A percentile compares a stretch with the other conserved stretches of the same genome.
Conservation (phyloP, 2,888 invertebrate species). For the Tetragnatha montana region DNA sequence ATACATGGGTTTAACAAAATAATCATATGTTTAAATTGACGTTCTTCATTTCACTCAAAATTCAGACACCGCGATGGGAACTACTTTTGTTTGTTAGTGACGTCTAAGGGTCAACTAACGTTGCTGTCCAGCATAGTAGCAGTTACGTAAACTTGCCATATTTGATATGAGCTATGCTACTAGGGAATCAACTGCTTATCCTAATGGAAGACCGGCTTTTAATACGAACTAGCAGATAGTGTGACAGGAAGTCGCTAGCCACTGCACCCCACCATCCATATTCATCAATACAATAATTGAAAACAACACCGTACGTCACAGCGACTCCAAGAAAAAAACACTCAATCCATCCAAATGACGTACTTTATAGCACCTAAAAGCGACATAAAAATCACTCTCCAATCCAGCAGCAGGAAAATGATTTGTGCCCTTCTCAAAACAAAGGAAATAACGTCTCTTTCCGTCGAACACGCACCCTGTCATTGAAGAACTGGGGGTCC, state of each 20-base stretch:
- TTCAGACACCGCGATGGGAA: too few species aligned
- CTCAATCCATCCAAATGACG: not conserved
- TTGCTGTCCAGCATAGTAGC: too few species aligned
- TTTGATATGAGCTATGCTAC: too few species aligned
- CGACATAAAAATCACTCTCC: not conserved
- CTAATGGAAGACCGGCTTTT: not conserved
- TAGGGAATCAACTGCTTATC: not conserved
- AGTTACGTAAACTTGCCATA: too few species aligned
- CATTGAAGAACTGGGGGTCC: slow-evolving; percentile 9
- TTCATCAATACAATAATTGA: not conserved
- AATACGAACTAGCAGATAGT: not conserved
- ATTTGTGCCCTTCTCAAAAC: not conserved
- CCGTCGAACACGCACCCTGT: not conserved
- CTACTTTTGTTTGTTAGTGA: too few species aligned
- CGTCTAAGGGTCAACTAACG: too few species aligned
- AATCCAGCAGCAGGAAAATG: not conserved
- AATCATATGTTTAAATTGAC: too few species aligned
- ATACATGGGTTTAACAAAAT: too few species aligned
- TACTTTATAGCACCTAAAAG: not conserved
- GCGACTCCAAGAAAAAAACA: not conserved
- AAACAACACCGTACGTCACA: not conserved
- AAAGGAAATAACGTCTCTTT: not conserved
- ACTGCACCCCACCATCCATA: not conserved
- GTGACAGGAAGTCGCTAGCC: not conserved
- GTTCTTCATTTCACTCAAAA: too few species aligned